Evolutionary conservation across 2,797 vertebrate species (phyloP).

Genomic region (Characodon lateralis): DNA sequence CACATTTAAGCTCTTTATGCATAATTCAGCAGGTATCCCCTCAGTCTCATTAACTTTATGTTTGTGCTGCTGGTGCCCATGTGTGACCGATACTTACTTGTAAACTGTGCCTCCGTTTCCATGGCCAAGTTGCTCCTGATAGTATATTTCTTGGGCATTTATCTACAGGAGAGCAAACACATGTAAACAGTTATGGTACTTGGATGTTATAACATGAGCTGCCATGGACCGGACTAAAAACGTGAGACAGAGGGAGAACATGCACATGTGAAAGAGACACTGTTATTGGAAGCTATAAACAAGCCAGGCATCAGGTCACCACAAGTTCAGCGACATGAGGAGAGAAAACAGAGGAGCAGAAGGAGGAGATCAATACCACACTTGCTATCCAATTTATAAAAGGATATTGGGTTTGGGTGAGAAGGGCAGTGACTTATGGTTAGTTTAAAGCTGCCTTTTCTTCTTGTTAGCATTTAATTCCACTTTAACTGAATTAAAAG

Average conservation of each 20-base stretch:
- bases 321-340: constrained; percentile 89
- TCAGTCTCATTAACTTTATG: constrained; percentile 9
- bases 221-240: constrained; percentile 33
- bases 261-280: constrained; percentile 30
- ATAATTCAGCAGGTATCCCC: background rate
- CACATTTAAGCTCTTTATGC: constrained; percentile 8
- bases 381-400: constrained; percentile 97
- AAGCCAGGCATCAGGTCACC: constrained; percentile 89
- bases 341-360: constrained; percentile 39
- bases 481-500: constrained; percentile 79
- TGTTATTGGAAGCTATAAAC: constrained; percentile 89
- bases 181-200: constrained; percentile 26
- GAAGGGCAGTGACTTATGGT: constrained; percentile 88
- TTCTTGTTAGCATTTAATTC: constrained; percentile 88
- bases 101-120: constrained; percentile 98
- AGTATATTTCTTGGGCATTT: constrained; percentile 97
- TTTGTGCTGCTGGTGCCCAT: constrained; percentile 11
- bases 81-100: constrained; percentile 86
- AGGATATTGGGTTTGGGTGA: constrained; percentile 78
- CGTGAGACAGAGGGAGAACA: constrained; percentile 61
- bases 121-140: constrained; percentile 96
- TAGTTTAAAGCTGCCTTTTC: constrained; percentile 90
- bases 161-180: constrained; percentile 83
- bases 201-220: constrained; percentile 31
- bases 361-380: constrained; percentile 91